A percentile compares a stretch with the other conserved stretches of the same genome.
phyloP scores from a whole-genome alignment of 2,113 vertebrate genomes.

The Glaucomys volans region DNA sequence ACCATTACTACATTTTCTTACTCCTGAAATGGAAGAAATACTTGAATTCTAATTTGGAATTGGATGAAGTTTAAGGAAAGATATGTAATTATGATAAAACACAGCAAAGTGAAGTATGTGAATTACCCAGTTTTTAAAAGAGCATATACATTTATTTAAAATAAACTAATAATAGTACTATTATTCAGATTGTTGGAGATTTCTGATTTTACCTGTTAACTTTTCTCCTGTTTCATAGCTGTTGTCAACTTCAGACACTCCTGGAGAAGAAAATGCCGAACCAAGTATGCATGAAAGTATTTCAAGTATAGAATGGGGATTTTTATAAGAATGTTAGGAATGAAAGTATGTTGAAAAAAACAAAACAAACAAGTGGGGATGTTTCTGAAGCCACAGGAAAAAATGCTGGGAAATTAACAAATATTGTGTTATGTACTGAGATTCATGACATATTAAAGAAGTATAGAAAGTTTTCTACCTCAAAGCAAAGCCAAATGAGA shows the following conservation, averaged over 20 bases:
- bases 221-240: constrained; percentile 87
- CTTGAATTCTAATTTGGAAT: constrained; percentile 61
- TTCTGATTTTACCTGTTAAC: constrained; percentile 41
- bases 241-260: constrained; percentile 92
- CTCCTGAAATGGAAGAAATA: constrained; percentile 4
- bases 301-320: background rate
- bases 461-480: background rate
- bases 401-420: background rate
- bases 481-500: background rate
- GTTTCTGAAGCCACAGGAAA: background rate
- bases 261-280: constrained; percentile 93
- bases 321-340: constrained; percentile 31
- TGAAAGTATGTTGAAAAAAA: background rate
- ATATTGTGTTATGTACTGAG: background rate
- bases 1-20: background rate
- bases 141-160: background rate
- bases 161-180: background rate
- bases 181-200: constrained; percentile 19
- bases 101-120: constrained; percentile 19
- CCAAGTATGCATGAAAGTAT: constrained; percentile 89
- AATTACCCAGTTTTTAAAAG: background rate
- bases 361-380: too few species aligned
- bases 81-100: background rate
- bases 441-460: background rate
- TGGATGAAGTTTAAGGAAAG: constrained; percentile 37